Evolutionary conservation across 2,888 invertebrate species (phyloP).

Genomic region (Orthosia gracilis): DNA sequence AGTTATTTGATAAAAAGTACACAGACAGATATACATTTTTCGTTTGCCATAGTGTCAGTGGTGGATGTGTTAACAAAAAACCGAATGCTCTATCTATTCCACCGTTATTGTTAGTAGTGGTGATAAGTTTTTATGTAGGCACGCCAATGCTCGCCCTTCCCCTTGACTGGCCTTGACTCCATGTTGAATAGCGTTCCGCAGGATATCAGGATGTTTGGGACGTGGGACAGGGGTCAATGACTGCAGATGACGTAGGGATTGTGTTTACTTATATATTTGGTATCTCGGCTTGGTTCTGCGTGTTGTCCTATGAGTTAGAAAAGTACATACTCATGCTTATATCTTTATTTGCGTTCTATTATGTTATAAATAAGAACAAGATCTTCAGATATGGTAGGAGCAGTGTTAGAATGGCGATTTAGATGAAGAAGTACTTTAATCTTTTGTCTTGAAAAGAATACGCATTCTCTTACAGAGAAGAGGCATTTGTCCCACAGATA

Average conservation of each 20-base stretch:
- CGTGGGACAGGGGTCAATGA: slow-evolving; percentile 56
- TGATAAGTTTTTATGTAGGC: slow-evolving; percentile 72
- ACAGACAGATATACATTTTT: background rate
- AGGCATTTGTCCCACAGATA: too few relatives aligned
- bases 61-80: slow-evolving; percentile 61
- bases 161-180: slow-evolving; percentile 71
- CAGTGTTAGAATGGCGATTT: too few relatives aligned
- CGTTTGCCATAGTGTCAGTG: background rate
- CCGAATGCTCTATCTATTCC: slow-evolving; percentile 44
- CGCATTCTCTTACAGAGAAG: too few relatives aligned
- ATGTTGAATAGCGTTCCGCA: slow-evolving; percentile 50
- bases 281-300: slow-evolving; percentile 8
- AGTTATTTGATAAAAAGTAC: background rate
- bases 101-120: slow-evolving; percentile 62
- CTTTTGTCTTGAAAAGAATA: too few relatives aligned
- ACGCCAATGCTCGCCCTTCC: slow-evolving; percentile 65
- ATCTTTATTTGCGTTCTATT: background rate
- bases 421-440: too few relatives aligned
- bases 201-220: slow-evolving; percentile 57
- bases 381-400: too few relatives aligned
- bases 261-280: slow-evolving; percentile 41
- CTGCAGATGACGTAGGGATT: slow-evolving; percentile 27
- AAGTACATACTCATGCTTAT: background rate
- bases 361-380: too few relatives aligned
- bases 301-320: background rate